Evolutionary conservation across 2,888 invertebrate species (phyloP), one percentile per base, ranked within the genome.

Genomic region (Microctonus hyperodae): DNA sequence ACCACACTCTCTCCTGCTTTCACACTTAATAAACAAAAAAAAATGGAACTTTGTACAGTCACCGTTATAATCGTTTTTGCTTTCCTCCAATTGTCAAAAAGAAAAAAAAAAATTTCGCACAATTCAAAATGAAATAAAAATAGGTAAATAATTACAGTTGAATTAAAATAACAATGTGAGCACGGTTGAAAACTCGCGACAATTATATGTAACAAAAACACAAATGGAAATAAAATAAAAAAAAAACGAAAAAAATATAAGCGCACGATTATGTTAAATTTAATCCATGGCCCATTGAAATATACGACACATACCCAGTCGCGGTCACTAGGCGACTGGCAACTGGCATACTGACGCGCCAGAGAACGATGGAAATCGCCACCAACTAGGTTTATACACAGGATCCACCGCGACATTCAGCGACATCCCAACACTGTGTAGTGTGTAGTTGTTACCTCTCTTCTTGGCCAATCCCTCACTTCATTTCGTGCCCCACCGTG

Each of bases 261-360:
- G 22, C 2, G 25, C 25, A 44, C 59, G 23, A 44, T 6, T 40
- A 22, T n/a, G 20, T 44, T 37, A 22, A 61, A 40, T 37, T 78
- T 72, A 79, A 75, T 78, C 77, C 81, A 81, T 81, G 76, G 75
- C 75, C 76, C 76, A 70, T 74, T 73, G 72, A 59, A 69, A 55
- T 69, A 68, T 70, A 60, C 76, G 72, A 78, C 74, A 71, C 76
- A 73, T 62, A 79, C 80, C 77, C 81, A 81, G 80, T 82, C 82
- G 83, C 83, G 79, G 79, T 81, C 81, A 81, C 77, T 79, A 79
- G 77, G 81, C 82, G 81, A 83, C 83, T 83, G 78, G 73, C 75
- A 72, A 72, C 71, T 70, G 65, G 62, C 69, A 57, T 57, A 62
- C 62, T 50, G 35, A 63, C 40, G 33, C 58, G 63, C 58, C 37